Conservation (phyloP, 2,888 invertebrate species). For the Iselma pallidipennis region DNA sequence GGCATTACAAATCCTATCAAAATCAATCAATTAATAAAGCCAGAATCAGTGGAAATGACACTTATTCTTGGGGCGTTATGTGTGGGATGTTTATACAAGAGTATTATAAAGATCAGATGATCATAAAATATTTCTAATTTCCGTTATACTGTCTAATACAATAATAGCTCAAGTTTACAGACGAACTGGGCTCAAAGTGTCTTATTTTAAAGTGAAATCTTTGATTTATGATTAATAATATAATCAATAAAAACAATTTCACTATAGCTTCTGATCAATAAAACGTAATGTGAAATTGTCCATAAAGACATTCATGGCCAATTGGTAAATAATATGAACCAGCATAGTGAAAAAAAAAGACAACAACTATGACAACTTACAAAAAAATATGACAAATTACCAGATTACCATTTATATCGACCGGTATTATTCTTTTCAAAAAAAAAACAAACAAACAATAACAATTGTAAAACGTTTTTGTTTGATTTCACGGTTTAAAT, state of each 20-base stretch:
- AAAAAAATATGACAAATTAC: constrained; percentile 1
- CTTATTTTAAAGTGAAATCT: no score
- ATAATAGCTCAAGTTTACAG: no score
- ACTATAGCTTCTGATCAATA: not conserved
- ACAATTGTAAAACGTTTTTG: not conserved
- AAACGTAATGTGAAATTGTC: not conserved
- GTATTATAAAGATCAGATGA: no score
- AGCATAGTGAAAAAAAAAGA: not conserved
- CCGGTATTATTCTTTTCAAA: not conserved
- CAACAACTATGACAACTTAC: not conserved
- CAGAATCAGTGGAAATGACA: not conserved
- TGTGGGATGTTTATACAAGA: no score
- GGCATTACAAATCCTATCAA: not conserved
- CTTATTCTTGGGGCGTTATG: not conserved
- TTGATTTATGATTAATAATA: not conserved
- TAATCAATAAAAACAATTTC: no score
- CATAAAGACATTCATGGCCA: not conserved
- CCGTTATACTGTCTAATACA: no score
- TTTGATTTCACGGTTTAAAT: constrained; percentile 1
- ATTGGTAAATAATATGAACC: not conserved
- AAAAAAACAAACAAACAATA: not conserved
- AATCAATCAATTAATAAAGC: not conserved
- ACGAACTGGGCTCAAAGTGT: no score
- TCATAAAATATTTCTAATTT: no score
- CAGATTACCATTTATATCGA: constrained; percentile 1